These are phyloP conservation scores for Acanthornis magna DNA, from an alignment of 2,797 vertebrate genomes.

Conservation along the genomic window DNA sequence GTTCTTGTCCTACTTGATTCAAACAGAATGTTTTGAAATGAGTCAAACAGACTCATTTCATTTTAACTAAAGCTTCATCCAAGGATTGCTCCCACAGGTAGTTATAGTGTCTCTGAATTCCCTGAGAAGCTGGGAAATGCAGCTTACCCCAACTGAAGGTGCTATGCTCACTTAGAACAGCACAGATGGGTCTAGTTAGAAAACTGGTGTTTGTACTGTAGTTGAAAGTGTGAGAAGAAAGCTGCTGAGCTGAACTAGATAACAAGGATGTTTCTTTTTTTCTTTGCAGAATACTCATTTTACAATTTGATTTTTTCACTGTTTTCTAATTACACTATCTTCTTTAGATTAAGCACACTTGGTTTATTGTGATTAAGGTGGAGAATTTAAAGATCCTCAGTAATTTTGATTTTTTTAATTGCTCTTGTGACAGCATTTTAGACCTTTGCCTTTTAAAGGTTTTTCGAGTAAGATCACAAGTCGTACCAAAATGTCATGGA, in stretches of 20 bases:
- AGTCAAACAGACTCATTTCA: not conserved
- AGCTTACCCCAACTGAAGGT: not conserved
- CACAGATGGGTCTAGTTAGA: not conserved
- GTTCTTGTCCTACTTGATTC: not conserved
- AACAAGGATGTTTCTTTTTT: not conserved
- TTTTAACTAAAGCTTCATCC: not conserved
- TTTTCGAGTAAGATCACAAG: not conserved
- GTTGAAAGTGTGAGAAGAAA: not conserved
- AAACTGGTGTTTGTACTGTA: not conserved
- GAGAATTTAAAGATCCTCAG: not conserved
- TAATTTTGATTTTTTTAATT: not conserved
- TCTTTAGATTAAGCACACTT: not conserved
- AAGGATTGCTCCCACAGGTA: not conserved
- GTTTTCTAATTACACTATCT: not conserved
- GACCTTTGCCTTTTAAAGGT: not conserved
- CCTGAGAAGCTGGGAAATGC: not conserved
- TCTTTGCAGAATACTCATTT: not conserved
- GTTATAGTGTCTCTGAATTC: not conserved
- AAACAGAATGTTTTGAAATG: not conserved
- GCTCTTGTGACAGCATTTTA: not conserved
- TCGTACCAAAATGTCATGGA: constrained; percentile 58
- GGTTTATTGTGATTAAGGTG: not conserved
- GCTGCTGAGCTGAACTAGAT: not conserved
- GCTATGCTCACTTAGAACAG: not conserved
- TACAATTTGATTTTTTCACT: not conserved